Conservation (phyloP, 2,113 vertebrate species). For the Ploceus nigricollis region DNA sequence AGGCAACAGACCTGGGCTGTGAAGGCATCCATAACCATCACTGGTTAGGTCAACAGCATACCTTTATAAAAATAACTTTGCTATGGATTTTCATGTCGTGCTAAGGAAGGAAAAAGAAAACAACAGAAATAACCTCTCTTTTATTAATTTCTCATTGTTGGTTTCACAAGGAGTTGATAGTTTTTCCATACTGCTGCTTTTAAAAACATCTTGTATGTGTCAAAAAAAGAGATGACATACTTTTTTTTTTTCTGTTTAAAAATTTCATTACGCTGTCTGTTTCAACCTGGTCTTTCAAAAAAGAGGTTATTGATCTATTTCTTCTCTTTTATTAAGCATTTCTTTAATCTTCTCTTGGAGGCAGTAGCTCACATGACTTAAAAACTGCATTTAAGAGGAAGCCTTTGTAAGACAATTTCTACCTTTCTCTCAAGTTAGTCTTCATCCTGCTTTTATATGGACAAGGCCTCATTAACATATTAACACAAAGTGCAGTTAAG, state of each 20-base stretch:
- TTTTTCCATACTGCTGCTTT: not conserved
- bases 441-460: not conserved
- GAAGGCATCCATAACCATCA: not conserved
- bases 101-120: not conserved
- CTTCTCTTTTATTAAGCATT: not conserved
- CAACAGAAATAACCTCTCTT: not conserved
- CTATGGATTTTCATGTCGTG: accelerated
- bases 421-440: not conserved
- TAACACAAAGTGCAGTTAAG: not conserved
- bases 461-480: not conserved
- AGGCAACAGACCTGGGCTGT: not conserved
- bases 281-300: not conserved
- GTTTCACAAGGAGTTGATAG: not conserved
- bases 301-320: not conserved
- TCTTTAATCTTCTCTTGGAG: not conserved
- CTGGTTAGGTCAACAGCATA: not conserved
- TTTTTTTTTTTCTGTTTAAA: not conserved
- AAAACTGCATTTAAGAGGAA: not conserved
- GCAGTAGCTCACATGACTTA: not conserved
- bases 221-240: not conserved
- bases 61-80: not conserved
- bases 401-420: not conserved
- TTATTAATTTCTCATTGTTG: not conserved
- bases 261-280: not conserved
- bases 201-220: not conserved